phyloP scores from a whole-genome alignment of 2,113 vertebrate species.

The Mellivora capensis region DNA sequence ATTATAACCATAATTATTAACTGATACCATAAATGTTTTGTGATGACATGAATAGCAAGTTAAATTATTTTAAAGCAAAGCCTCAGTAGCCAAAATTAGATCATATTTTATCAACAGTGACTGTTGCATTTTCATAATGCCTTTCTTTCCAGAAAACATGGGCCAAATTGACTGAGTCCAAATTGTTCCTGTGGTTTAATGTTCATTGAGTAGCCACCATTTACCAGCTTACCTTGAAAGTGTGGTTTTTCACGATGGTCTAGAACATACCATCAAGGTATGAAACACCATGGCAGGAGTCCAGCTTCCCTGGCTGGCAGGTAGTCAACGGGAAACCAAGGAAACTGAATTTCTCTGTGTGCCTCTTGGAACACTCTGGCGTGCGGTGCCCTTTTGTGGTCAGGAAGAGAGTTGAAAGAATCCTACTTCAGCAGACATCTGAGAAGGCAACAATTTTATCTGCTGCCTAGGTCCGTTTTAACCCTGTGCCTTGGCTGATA shows the following conservation, averaged over 20 bases:
- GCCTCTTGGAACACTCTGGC: neutral
- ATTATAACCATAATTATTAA: neutral
- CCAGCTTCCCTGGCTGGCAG: constrained; percentile 7
- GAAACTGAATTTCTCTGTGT: neutral
- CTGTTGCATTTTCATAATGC: neutral
- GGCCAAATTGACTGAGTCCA: neutral
- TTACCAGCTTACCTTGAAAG: constrained; percentile 33
- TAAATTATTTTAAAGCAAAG: constrained; percentile 23
- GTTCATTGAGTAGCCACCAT: constrained; percentile 28
- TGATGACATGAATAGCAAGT: constrained; percentile 16
- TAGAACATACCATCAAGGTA: constrained; percentile 7
- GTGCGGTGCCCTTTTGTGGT: constrained; percentile 9
- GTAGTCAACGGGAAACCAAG: neutral
- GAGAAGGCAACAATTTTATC: neutral
- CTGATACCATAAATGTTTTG: neutral
- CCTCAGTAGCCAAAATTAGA: neutral
- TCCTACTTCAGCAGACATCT: constrained; percentile 9
- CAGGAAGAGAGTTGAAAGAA: neutral
- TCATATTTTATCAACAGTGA: constrained; percentile 8
- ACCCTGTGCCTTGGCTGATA: neutral
- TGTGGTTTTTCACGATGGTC: constrained; percentile 30
- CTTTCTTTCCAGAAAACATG: constrained; percentile 23
- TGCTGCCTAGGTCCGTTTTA: neutral
- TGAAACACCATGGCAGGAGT: neutral
- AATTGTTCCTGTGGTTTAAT: neutral